phyloP scores from a whole-genome alignment of 2,113 vertebrate genomes.

The Kobus ellipsiprymnus region DNA sequence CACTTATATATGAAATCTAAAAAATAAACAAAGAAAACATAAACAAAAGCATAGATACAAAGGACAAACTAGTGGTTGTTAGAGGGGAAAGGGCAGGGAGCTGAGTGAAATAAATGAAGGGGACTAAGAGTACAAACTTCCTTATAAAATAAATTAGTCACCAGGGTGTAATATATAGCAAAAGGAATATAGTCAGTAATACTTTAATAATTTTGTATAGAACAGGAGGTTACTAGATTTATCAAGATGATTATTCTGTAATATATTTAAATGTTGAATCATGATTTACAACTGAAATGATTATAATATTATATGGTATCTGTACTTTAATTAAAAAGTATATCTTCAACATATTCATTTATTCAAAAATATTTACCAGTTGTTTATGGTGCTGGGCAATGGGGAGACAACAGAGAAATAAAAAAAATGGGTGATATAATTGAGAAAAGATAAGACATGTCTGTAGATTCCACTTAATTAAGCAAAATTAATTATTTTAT shows the following conservation, averaged over 20 bases:
- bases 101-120: not conserved
- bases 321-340: not conserved
- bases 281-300: not conserved
- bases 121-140: not conserved
- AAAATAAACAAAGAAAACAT: not conserved
- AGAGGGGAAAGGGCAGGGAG: not conserved
- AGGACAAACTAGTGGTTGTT: not conserved
- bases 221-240: not conserved
- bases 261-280: not conserved
- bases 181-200: not conserved
- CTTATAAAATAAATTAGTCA: not conserved
- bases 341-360: not conserved
- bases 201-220: not conserved
- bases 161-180: not conserved
- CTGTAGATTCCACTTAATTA: not conserved
- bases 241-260: not conserved
- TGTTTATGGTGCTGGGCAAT: not conserved
- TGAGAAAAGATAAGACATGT: not conserved
- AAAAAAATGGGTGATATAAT: not conserved
- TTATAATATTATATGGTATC: not conserved
- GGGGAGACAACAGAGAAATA: not conserved
- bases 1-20: not conserved
- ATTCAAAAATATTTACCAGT: not conserved
- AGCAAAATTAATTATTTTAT: not conserved
- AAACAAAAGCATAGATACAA: not conserved